Evolutionary conservation across 2,888 invertebrate species (phyloP).

Genomic region (Hypselothyrea guttata): DNA sequence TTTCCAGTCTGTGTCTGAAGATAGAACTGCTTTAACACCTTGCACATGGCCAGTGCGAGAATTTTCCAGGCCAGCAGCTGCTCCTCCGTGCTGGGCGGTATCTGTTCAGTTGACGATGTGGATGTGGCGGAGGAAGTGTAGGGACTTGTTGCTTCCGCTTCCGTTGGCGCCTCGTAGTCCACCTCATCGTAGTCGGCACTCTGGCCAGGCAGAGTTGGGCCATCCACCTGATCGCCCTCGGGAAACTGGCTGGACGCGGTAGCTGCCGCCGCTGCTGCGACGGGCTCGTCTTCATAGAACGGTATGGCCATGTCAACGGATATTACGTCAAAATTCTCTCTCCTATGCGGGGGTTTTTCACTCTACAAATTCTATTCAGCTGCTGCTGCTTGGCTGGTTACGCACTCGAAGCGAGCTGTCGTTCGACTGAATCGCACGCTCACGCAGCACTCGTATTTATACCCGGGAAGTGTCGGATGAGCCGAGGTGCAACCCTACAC

Average conservation of each 20-base stretch:
- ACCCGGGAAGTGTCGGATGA: constrained; percentile 64
- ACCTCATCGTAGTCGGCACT: constrained; percentile 55
- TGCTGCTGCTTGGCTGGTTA: constrained; percentile 4
- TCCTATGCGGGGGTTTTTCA: not conserved
- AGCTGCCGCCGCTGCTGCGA: constrained; percentile 31
- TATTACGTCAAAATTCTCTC: constrained; percentile 37
- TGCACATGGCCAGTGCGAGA: constrained; percentile 79
- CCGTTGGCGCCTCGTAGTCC: constrained; percentile 61
- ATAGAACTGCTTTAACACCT: constrained; percentile 79
- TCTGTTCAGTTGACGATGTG: not conserved
- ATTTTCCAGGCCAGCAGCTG: constrained; percentile 79
- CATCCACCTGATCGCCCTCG: constrained; percentile 76
- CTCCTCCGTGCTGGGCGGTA: constrained; percentile 57
- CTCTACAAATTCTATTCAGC: constrained; percentile 8
- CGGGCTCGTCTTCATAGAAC: constrained; percentile 76
- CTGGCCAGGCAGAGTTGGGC: constrained; percentile 40
- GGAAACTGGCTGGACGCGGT: constrained; percentile 40
- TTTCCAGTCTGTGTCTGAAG: constrained; percentile 52
- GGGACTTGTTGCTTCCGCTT: constrained; percentile 46
- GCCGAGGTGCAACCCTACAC: constrained; percentile 40
- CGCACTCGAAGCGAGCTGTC: constrained; percentile 46
- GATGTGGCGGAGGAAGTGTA: constrained; percentile 2
- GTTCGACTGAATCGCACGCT: constrained; percentile 62
- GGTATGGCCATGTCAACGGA: constrained; percentile 78
- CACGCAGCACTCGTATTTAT: constrained; percentile 54